phyloP scores from a whole-genome alignment of 2,113 vertebrate species.

The Hydrolagus affinis region DNA sequence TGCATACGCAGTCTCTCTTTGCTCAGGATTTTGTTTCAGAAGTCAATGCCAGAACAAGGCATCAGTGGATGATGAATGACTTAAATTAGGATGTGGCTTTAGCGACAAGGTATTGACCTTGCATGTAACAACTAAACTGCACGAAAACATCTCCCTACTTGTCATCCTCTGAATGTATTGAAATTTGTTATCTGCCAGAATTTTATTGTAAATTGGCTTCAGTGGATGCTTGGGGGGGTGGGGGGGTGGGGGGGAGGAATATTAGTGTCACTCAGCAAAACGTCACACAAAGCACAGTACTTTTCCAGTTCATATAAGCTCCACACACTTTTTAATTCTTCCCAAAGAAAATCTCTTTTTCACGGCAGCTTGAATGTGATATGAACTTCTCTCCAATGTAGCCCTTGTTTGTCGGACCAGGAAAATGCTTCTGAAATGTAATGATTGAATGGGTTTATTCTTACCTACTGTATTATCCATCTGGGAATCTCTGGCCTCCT shows the following conservation, averaged over 20 bases:
- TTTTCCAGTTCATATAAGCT: not conserved
- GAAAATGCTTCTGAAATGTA: not conserved
- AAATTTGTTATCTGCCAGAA: constrained; percentile 34
- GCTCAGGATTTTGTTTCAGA: constrained; percentile 36
- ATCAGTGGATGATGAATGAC: constrained; percentile 61
- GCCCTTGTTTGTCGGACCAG: not conserved
- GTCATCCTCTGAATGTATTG: constrained; percentile 46
- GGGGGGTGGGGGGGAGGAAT: not conserved
- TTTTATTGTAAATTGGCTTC: constrained; percentile 29
- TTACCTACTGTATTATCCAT: not conserved
- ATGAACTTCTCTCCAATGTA: not conserved
- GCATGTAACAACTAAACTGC: constrained; percentile 47
- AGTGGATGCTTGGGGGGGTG: too few species aligned
- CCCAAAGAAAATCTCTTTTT: constrained; percentile 18
- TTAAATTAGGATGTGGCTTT: constrained; percentile 57
- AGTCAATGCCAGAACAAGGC: constrained; percentile 55
- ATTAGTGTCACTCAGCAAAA: constrained; percentile 17
- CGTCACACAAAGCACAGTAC: not conserved
- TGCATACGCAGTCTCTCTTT: not conserved
- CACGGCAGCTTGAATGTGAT: not conserved
- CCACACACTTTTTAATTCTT: constrained; percentile 7
- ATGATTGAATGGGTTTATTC: constrained; percentile 1
- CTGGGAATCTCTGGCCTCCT: not conserved
- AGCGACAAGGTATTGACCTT: constrained; percentile 57
- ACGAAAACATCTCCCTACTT: constrained; percentile 53